Evolutionary conservation across 2,797 vertebrate species (phyloP).

Genomic region (Menidia menidia): DNA sequence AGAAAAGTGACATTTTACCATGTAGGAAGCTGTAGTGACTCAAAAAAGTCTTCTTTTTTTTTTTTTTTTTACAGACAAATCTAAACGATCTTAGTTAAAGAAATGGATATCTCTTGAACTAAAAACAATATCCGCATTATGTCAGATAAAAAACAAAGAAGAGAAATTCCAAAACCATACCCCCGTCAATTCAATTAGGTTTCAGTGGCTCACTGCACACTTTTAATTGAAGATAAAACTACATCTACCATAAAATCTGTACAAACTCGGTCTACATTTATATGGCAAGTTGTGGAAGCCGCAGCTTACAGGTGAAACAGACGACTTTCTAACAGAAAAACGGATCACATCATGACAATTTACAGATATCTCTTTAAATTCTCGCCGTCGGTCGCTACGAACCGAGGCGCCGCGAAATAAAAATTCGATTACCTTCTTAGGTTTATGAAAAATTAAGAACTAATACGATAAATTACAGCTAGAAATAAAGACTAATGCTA

Average conservation of each 20-base stretch:
- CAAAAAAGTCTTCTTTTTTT: conserved; percentile 11
- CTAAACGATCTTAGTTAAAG: conserved; percentile 49
- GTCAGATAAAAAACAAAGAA: conserved; percentile 39
- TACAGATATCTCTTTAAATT: conserved; percentile 64
- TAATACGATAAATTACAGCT: conserved; percentile 82
- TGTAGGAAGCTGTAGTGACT: conserved; percentile 61
- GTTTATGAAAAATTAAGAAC: conserved; percentile 73
- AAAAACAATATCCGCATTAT: conserved; percentile 45
- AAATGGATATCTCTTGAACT: conserved; percentile 49
- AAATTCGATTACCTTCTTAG: conserved; percentile 69
- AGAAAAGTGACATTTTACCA: conserved; percentile 55
- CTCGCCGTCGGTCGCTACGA: conserved; percentile 64
- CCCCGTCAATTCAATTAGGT: conserved; percentile 61
- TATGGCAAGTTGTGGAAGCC: conserved; percentile 75
- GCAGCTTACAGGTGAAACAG: conserved; percentile 62
- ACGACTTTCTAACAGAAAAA: conserved; percentile 58
- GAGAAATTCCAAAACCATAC: conserved; percentile 54
- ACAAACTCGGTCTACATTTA: conserved; percentile 75
- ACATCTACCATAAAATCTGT: conserved; percentile 79
- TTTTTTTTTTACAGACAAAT: conserved; percentile 37
- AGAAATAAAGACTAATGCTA: conserved; percentile 52
- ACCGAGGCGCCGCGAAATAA: conserved; percentile 70
- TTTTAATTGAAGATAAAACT: conserved; percentile 70
- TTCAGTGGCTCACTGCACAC: conserved; percentile 76
- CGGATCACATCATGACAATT: conserved; percentile 70